Base-by-base conservation (phyloP, 2,888 invertebrate species). In the Drosophila cracens region DNA sequence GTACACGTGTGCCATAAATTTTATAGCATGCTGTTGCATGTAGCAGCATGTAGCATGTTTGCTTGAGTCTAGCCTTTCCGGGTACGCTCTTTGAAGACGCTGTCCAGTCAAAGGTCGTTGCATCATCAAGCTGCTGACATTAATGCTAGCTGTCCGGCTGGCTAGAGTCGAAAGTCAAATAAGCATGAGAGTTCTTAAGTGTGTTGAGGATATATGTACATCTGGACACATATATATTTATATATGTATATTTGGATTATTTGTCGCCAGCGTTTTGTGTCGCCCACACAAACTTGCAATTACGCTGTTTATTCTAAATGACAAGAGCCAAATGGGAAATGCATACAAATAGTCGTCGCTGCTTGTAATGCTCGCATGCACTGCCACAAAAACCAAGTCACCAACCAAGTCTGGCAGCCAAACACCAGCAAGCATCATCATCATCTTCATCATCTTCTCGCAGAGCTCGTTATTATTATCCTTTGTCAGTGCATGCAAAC, bases 281-380 rank as follows among this genome's bases (percentile, higher is more conserved):
- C 87, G 90, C 90, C 87, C 86, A 89, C 87, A 81, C 90, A 90
- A 87, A 75, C 86, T 87, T 74, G 87, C 87, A 90, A 87, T 87
- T 87, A 87, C 85, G 90, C 78, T 87, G 90, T 90, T 87, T 89
- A 87, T 87, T 89, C 83, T 84, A 72, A 72, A 87, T 84, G 90
- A 84, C 83, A 84, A 87, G 78, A 78, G 79, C 76, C 80, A 85
- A 87, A 87, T 87, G 86, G 79, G 56, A 81, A 89, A 87, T 87
- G 81, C 76, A 70, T 71, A 81, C 75, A 84, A 66, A 79, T 64
- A 73, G 52, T 21, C 38, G 11, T 29, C 3, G 29, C 21, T 31
- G 31, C 31, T 43, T 56, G 38, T 29, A 49, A 27, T 64, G 56
- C 40, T 79, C 33, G 18, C 54, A 80, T 66, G 74, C 58, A 36